phyloP scores from a whole-genome alignment of 2,888 invertebrate species.

The Blomia tropicalis region DNA sequence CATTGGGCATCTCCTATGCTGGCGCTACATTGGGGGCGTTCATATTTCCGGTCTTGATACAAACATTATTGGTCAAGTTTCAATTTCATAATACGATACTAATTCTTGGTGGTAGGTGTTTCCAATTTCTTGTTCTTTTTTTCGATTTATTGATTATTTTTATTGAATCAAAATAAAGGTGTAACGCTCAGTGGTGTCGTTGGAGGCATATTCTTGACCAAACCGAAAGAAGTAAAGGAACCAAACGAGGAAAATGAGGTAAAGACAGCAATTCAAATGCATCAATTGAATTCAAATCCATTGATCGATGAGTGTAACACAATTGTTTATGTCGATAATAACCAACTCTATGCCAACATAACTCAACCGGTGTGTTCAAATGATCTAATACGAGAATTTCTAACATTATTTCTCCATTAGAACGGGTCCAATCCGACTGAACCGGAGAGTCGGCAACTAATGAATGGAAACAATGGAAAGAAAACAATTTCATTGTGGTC shows the following conservation, averaged over 20 bases:
- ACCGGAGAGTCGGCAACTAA: background rate
- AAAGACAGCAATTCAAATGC: background rate
- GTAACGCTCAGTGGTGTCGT: background rate
- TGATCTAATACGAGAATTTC: background rate
- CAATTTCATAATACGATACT: constrained; percentile 28
- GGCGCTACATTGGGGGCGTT: constrained; percentile 28
- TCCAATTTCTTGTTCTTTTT: background rate
- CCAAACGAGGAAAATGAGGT: background rate
- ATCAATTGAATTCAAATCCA: background rate
- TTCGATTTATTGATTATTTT: background rate
- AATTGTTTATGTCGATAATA: constrained; percentile 12
- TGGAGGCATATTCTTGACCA: background rate
- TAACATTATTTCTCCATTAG: background rate
- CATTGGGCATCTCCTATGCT: constrained; percentile 28
- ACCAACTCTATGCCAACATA: constrained; percentile 20
- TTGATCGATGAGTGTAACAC: constrained; percentile 19
- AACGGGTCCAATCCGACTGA: background rate
- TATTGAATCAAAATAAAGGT: too few species aligned
- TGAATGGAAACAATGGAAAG: background rate
- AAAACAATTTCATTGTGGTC: background rate
- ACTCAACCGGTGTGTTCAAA: background rate
- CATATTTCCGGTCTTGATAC: constrained; percentile 26
- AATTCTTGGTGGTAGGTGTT: constrained; percentile 23
- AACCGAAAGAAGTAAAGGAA: background rate
- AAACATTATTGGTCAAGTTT: constrained; percentile 24